Evolutionary conservation across 1,140 invertebrate genomes (phyloP).

Genomic region (Lethrus apterus): DNA sequence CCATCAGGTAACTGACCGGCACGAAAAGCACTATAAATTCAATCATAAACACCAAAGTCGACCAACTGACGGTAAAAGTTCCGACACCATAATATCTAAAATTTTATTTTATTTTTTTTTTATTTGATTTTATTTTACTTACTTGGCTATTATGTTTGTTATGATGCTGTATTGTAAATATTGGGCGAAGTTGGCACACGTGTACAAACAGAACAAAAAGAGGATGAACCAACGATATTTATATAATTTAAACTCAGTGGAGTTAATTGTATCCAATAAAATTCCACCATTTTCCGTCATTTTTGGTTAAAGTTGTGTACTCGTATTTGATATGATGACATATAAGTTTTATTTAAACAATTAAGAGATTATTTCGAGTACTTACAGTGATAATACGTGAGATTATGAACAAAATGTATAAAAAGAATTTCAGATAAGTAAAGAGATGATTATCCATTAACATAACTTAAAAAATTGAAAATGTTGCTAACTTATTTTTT

Average conservation of each 20-base stretch:
- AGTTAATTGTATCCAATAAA: too few relatives aligned
- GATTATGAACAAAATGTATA: too few relatives aligned
- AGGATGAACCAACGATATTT: constrained; percentile 31
- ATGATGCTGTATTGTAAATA: constrained; percentile 32
- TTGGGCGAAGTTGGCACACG: constrained; percentile 26
- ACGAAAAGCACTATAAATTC: constrained; percentile 27
- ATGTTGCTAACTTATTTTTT: too few relatives aligned
- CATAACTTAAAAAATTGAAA: too few relatives aligned
- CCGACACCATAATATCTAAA: constrained; percentile 30
- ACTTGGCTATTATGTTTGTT: constrained; percentile 25
- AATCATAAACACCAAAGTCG: constrained; percentile 29
- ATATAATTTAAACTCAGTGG: constrained; percentile 21
- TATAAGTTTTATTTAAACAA: too few relatives aligned
- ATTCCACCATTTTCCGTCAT: too few relatives aligned
- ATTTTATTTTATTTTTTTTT: constrained; percentile 4
- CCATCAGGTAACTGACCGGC: constrained; percentile 30
- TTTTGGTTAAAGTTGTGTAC: too few relatives aligned
- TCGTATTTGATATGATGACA: too few relatives aligned
- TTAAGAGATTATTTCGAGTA: too few relatives aligned
- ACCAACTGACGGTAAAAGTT: constrained; percentile 20
- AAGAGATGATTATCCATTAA: too few relatives aligned
- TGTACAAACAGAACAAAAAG: constrained; percentile 24
- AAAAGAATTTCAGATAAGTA: too few relatives aligned
- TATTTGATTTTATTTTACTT: constrained; percentile 13
- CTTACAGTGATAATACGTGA: too few relatives aligned